phyloP scores from a whole-genome alignment of 2,888 invertebrate genomes.

The Microchrysa polita region DNA sequence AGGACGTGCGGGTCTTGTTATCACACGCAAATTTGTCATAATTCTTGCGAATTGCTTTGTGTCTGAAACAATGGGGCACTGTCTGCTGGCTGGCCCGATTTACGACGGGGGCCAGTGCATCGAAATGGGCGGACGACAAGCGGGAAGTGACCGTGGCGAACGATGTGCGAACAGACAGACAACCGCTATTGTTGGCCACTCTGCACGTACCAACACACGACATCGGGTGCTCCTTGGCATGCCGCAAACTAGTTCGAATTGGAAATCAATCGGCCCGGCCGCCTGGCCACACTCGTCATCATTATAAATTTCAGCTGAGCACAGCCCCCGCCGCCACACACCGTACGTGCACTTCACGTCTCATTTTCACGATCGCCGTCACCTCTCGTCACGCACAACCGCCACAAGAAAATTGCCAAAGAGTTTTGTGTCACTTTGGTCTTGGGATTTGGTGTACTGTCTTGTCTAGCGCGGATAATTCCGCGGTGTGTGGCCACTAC shows the following conservation, averaged over 20 bases:
- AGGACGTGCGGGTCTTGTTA: too few relatives aligned
- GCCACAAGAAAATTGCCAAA: too few relatives aligned
- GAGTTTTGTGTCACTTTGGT: too few relatives aligned
- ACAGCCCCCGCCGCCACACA: too few relatives aligned
- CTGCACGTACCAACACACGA: not conserved
- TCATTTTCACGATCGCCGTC: not conserved
- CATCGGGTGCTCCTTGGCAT: not conserved
- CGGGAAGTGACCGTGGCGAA: not conserved
- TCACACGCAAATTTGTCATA: too few relatives aligned
- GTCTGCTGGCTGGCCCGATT: too few relatives aligned
- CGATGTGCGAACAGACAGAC: not conserved
- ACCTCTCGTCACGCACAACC: not conserved
- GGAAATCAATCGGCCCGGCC: conserved; percentile 14
- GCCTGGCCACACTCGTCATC: not conserved
- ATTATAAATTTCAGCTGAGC: not conserved
- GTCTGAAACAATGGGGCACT: too few relatives aligned
- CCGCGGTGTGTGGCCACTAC: too few relatives aligned
- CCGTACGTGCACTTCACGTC: not conserved
- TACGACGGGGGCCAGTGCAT: not conserved
- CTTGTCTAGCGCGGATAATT: too few relatives aligned
- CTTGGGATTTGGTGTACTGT: too few relatives aligned
- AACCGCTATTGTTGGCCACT: not conserved
- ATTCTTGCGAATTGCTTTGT: too few relatives aligned
- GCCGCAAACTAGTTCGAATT: conserved; percentile 3
- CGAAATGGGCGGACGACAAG: not conserved